Conservation (phyloP, 2,888 invertebrate genomes). For the Thecophora atra region DNA sequence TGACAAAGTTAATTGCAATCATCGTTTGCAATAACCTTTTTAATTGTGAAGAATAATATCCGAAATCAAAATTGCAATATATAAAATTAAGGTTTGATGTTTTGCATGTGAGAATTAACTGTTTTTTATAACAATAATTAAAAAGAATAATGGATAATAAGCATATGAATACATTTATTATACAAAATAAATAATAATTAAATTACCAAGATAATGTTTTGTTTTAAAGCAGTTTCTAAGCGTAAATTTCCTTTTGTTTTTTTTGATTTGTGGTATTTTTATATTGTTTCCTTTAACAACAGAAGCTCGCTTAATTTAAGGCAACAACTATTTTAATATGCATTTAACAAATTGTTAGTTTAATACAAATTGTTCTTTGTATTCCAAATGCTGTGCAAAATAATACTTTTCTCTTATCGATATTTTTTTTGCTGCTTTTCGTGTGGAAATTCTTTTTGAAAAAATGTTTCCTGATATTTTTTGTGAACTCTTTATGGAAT, state of each 20-base stretch:
- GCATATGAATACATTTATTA: neutral
- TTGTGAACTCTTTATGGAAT: neutral
- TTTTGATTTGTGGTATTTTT: neutral
- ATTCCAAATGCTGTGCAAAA: neutral
- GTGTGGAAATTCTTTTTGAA: constrained; percentile 21
- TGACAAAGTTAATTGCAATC: too few species aligned
- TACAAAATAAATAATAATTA: neutral
- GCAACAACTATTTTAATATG: constrained; percentile 7
- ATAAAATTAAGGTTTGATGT: too few species aligned
- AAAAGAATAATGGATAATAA: too few species aligned
- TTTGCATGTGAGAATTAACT: too few species aligned
- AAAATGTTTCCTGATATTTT: constrained; percentile 3
- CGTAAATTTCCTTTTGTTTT: constrained; percentile 24
- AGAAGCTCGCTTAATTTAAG: constrained; percentile 21
- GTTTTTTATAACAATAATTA: too few species aligned
- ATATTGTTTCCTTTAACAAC: constrained; percentile 39
- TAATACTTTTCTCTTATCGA: neutral
- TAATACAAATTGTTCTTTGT: neutral
- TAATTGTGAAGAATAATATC: too few species aligned
- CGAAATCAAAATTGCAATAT: too few species aligned
- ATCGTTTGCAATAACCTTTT: neutral
- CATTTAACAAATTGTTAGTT: neutral
- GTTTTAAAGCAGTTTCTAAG: constrained; percentile 20
- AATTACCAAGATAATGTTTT: neutral
- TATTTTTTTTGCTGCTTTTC: neutral